A percentile compares a stretch with the other conserved stretches of the same genome.
These are phyloP conservation scores for Chrysocyon brachyurus DNA, from an alignment of 2,797 vertebrate species.

Conservation along the genomic window DNA sequence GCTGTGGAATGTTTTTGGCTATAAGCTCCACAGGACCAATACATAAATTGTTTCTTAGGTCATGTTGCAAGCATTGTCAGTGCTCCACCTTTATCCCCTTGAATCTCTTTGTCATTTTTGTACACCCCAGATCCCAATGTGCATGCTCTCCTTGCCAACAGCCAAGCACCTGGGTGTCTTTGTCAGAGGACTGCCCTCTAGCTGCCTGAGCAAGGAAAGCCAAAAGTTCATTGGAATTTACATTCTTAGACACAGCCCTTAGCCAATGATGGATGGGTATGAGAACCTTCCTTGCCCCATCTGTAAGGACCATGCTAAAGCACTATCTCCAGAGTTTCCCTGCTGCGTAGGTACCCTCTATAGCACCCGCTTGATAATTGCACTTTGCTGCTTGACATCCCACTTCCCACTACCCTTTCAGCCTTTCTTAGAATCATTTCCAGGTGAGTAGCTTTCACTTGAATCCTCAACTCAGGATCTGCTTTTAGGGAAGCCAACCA, in stretches of 20 bases:
- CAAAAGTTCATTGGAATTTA: background rate
- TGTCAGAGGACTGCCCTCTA: background rate
- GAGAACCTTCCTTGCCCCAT: background rate
- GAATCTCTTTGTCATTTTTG: background rate
- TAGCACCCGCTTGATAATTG: background rate
- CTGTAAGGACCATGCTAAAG: background rate
- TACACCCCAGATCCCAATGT: background rate
- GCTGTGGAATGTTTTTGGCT: background rate
- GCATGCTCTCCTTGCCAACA: background rate
- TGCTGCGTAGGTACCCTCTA: background rate
- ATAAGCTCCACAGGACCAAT: background rate
- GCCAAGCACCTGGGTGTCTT: background rate
- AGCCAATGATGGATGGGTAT: rapidly evolving
- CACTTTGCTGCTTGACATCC: background rate
- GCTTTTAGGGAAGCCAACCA: background rate
- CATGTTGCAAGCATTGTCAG: background rate
- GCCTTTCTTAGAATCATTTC: background rate
- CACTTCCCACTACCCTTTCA: too few relatives aligned
- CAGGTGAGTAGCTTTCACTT: background rate
- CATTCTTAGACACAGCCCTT: background rate
- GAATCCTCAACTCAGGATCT: background rate
- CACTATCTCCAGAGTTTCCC: background rate
- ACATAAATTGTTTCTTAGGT: background rate
- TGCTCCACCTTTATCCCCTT: background rate
- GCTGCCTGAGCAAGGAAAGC: background rate